A percentile compares a stretch with the other conserved stretches of the same genome.
phyloP scores from a whole-genome alignment of 2,888 invertebrate genomes.

The Abrostola triplasia region DNA sequence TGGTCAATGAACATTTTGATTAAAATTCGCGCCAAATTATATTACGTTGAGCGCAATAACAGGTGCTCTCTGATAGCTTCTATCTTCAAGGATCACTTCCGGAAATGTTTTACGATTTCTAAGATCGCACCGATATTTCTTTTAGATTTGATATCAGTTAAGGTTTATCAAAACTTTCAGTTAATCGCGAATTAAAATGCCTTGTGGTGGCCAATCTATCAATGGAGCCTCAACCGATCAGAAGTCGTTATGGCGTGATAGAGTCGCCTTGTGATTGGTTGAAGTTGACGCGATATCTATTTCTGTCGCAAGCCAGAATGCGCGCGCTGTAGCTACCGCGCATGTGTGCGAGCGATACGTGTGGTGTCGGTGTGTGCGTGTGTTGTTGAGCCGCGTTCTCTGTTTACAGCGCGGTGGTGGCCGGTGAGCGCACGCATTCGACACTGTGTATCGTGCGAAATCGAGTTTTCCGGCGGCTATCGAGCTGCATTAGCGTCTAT shows the following conservation, averaged over 20 bases:
- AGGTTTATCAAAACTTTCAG: constrained; percentile 85
- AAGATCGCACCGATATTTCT: constrained; percentile 66
- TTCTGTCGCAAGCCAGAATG: constrained; percentile 76
- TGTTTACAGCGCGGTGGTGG: constrained; percentile 88
- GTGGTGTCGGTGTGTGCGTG: constrained; percentile 75
- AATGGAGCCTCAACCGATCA: constrained; percentile 80
- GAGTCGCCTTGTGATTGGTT: constrained; percentile 71
- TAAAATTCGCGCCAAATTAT: constrained; percentile 67
- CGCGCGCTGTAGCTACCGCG: constrained; percentile 71
- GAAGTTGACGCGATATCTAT: constrained; percentile 82
- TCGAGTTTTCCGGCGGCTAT: constrained; percentile 81
- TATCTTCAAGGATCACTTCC: constrained; percentile 16
- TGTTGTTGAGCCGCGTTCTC: constrained; percentile 83
- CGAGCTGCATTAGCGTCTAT: constrained; percentile 75
- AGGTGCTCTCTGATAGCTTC: constrained; percentile 46
- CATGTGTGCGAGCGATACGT: constrained; percentile 69
- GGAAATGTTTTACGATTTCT: constrained; percentile 56
- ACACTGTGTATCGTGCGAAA: constrained; percentile 74
- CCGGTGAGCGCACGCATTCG: constrained; percentile 91
- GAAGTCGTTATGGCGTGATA: constrained; percentile 73
- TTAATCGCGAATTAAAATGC: constrained; percentile 85
- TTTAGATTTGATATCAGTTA: constrained; percentile 81
- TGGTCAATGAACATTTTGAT: constrained; percentile 54
- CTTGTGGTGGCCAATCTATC: constrained; percentile 81
- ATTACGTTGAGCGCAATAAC: constrained; percentile 59